Conservation (phyloP, 2,888 invertebrate species). For the Eucriotettix oculatus region DNA sequence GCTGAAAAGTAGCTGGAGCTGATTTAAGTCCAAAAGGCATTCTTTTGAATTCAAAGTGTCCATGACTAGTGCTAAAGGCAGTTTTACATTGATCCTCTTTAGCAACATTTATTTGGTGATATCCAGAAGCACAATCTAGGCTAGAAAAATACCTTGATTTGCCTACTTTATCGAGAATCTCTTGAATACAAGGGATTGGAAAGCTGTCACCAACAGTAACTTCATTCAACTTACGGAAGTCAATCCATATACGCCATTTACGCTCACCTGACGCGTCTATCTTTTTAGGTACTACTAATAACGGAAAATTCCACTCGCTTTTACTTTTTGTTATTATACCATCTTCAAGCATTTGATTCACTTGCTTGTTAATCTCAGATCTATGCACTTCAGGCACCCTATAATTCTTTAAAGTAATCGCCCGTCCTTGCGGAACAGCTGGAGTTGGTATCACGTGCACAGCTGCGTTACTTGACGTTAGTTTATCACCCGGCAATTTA, state of each 20-base stretch:
- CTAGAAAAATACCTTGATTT: slow-evolving; percentile 18
- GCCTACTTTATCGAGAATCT: slow-evolving; percentile 12
- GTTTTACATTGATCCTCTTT: slow-evolving; percentile 16
- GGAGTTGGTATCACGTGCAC: background rate
- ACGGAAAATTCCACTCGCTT: slow-evolving; percentile 10
- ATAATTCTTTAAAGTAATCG: too few relatives aligned
- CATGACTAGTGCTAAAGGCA: slow-evolving; percentile 14
- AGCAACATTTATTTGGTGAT: slow-evolving; percentile 19
- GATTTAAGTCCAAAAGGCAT: slow-evolving; percentile 20
- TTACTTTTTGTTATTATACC: background rate
- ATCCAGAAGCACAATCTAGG: slow-evolving; percentile 20
- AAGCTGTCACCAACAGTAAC: background rate
- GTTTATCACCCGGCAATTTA: background rate
- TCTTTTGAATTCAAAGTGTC: slow-evolving; percentile 15
- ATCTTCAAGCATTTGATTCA: background rate
- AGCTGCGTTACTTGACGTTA: background rate
- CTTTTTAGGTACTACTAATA: slow-evolving; percentile 19
- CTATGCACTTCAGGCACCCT: background rate
- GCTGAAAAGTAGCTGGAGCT: slow-evolving; percentile 20
- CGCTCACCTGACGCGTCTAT: slow-evolving; percentile 11
- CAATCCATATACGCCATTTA: slow-evolving; percentile 10
- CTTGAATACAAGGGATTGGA: too few relatives aligned
- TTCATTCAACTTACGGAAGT: slow-evolving; percentile 15
- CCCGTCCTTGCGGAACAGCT: background rate
- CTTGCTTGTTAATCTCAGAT: background rate